These are phyloP conservation scores for Sorex fumeus DNA, from an alignment of 2,113 vertebrate species.

Conservation along the genomic window DNA sequence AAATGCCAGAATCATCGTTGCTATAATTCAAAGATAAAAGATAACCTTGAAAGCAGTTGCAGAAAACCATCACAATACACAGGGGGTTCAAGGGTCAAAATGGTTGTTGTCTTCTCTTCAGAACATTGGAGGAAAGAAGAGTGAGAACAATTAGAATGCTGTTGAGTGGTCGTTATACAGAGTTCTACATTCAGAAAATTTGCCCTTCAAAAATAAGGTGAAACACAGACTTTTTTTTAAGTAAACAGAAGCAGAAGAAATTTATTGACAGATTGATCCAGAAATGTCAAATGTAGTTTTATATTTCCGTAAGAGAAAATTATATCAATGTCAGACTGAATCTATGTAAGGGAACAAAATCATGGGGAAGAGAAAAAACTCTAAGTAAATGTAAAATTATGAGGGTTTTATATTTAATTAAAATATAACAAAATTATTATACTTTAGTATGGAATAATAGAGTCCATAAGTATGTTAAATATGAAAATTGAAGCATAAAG, in stretches of 20 bases:
- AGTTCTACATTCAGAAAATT: background rate
- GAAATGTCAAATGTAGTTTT: background rate
- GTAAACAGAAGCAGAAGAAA: background rate
- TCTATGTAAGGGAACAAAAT: background rate
- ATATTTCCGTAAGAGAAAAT: background rate
- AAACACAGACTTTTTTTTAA: background rate
- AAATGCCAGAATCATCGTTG: background rate
- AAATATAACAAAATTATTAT: background rate
- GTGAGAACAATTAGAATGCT: background rate
- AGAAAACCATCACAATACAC: background rate
- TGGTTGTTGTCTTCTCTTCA: too few species aligned
- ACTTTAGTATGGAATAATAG: background rate
- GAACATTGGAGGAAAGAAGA: background rate
- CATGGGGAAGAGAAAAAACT: background rate
- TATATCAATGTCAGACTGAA: background rate
- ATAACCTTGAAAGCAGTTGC: background rate
- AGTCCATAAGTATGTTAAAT: background rate
- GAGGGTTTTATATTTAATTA: background rate
- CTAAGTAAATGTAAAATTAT: background rate
- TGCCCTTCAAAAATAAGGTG: background rate
- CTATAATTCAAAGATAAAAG: background rate
- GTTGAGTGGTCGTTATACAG: background rate
- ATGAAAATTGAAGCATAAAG: background rate
- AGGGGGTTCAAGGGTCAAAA: fast-evolving
- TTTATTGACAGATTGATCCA: background rate